Evolutionary conservation across 2,888 invertebrate species (phyloP).

Genomic region (Leptinotarsa rubiginosa): DNA sequence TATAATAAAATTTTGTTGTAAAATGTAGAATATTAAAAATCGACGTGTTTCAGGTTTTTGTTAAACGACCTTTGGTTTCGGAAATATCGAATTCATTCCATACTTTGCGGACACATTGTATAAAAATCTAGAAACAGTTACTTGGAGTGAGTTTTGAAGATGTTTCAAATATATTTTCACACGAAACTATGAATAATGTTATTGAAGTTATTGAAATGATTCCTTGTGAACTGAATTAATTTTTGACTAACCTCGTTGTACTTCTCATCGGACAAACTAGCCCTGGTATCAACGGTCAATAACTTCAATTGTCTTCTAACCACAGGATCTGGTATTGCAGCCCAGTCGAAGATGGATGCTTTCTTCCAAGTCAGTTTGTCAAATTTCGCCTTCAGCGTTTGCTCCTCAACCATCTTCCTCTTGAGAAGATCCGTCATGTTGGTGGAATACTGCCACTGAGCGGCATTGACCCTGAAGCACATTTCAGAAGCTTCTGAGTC

Average conservation of each 20-base stretch:
- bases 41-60: too few species aligned
- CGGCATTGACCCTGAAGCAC: conserved; percentile 78
- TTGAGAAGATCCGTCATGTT: conserved; percentile 81
- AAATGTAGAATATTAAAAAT: too few species aligned
- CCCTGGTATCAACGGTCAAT: conserved; percentile 78
- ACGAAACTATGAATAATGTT: too few species aligned
- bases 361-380: conserved; percentile 81
- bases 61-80: too few species aligned
- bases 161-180: too few species aligned
- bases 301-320: conserved; percentile 77
- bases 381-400: conserved; percentile 78
- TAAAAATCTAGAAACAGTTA: too few species aligned
- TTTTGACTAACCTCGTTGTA: conserved; percentile 74
- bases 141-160: too few species aligned
- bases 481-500: conserved; percentile 79
- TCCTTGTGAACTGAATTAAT: too few species aligned
- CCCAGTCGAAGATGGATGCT: conserved; percentile 77
- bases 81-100: too few species aligned
- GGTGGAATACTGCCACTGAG: conserved; percentile 82
- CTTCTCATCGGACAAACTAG: conserved; percentile 80
- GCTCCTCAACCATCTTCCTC: conserved; percentile 78
- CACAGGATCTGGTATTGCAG: conserved; percentile 75
- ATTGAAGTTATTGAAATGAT: too few species aligned
- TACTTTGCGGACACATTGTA: too few species aligned
- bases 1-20: too few species aligned